Conservation (phyloP, 2,888 invertebrate genomes). For the Drosophila paranaensis region DNA sequence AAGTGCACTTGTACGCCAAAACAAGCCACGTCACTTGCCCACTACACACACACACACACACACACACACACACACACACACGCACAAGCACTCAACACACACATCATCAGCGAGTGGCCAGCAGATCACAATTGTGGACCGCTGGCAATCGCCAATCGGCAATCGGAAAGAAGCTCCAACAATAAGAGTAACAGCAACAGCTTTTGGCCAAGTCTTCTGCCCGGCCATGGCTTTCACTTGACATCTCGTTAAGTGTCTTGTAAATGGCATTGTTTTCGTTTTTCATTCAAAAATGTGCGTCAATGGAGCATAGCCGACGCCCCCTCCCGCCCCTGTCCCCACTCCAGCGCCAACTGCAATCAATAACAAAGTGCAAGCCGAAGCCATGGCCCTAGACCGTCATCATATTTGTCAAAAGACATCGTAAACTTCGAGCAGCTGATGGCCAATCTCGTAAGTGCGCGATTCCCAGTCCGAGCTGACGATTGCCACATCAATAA, state of each 20-base stretch:
- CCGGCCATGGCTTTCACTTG: constrained; percentile 56
- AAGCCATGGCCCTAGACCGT: constrained; percentile 63
- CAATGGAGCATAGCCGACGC: not conserved
- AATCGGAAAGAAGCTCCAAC: constrained; percentile 53
- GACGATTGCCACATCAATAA: constrained; percentile 56
- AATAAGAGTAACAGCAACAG: constrained; percentile 38
- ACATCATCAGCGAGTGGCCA: constrained; percentile 50
- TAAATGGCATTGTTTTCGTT: constrained; percentile 81
- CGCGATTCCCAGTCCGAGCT: constrained; percentile 34
- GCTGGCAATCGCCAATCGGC: constrained; percentile 49
- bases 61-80: constrained; percentile 36
- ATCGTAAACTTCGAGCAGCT: constrained; percentile 62
- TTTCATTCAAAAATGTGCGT: constrained; percentile 77
- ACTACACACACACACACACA: constrained; percentile 51
- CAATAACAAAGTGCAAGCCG: constrained; percentile 49
- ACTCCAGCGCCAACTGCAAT: not conserved
- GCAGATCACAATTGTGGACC: constrained; percentile 57
- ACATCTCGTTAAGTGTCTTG: constrained; percentile 81
- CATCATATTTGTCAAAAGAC: constrained; percentile 75
- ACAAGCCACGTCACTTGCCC: constrained; percentile 78
- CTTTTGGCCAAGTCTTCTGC: constrained; percentile 47
- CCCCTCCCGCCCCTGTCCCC: not conserved
- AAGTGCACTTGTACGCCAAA: constrained; percentile 80
- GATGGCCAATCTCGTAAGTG: constrained; percentile 36
- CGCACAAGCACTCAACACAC: constrained; percentile 43